Evolutionary conservation across 2,113 vertebrate species (phyloP), one percentile per base, ranked within the genome.

Genomic region (Pseudopodoces humilis): DNA sequence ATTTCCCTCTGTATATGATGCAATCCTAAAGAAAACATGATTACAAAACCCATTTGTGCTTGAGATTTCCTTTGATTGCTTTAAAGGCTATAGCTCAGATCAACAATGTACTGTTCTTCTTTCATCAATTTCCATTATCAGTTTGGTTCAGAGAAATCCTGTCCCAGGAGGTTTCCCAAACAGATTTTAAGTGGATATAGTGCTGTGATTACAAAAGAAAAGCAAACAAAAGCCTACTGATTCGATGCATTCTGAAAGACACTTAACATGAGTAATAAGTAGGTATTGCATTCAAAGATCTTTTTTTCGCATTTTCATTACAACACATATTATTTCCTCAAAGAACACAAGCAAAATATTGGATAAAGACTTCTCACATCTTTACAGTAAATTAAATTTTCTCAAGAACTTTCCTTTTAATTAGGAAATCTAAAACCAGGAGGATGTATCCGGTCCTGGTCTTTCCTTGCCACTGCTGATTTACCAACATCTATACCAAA

Each of bases 31-130:
- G 79, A 83, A 94, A 94, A 95, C 31, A 76, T 17, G 56, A 91
- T 78, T 82, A 79, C 75, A 62, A 88, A 91, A n/a, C 16, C 33
- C 65, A 76, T 64, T 75, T 88, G 60, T 2, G 5, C 79, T 37
- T 43, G 65, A 84, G 84, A 89, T 79, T 76, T 79, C 33, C 31
- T 86, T 67, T 84, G 52, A 86, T 71, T 88, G 21, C 76, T 94
- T 95, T 95, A 89, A 94, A 86, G 81, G 37, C 37, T 76, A 20
- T 79, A 82, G 83, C 49, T 93, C 91, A 75, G n/a, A 49, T 89
- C 37, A 55, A 24, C 59, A 24, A 17, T 15, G 9, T 20, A 37
- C 53, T 88, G 9, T 56, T 76, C 55, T 71, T 64, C 69, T 72
- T 44, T 86, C 83, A 89, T 84, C 75, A 37, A 33, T 94, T 93